Percentiles rank a stretch among this genome's conserved stretches.
Evolutionary conservation across 2,888 invertebrate species (phyloP).

Genomic region (Campaea margaritaria): DNA sequence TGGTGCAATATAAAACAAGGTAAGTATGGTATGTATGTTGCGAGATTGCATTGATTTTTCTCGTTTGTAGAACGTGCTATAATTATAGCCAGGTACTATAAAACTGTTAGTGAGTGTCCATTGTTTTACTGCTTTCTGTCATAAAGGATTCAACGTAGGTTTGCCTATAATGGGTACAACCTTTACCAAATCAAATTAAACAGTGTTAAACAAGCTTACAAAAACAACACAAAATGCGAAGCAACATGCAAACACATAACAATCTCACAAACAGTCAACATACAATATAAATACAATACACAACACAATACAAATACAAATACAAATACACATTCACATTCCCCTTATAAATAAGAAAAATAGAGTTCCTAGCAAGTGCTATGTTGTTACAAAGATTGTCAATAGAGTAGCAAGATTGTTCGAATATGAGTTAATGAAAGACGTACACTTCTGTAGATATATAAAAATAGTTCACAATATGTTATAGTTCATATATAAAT

Average conservation of each 20-base stretch:
- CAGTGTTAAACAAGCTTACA: conserved; percentile 50
- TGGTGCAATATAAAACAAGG: conserved; percentile 7
- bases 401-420: conserved; percentile 6
- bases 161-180: conserved; percentile 39
- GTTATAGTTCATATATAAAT: conserved; percentile 4
- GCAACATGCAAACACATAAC: conserved; percentile 58
- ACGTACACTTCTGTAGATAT: conserved; percentile 5
- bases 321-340: conserved; percentile 40
- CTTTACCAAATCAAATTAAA: conserved; percentile 35
- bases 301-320: conserved; percentile 40
- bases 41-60: conserved; percentile 2
- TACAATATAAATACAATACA: conserved; percentile 26
- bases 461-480: conserved; percentile 1
- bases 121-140: background rate
- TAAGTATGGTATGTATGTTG: background rate
- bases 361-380: conserved; percentile 27
- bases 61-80: conserved; percentile 6
- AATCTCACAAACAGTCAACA: conserved; percentile 38
- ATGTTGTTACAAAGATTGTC: conserved; percentile 12
- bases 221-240: conserved; percentile 61
- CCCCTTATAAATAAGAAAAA: conserved; percentile 26
- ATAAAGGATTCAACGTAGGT: conserved; percentile 45
- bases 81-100: background rate
- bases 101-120: background rate
- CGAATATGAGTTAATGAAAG: background rate